Conservation (phyloP, 2,113 vertebrate genomes). For the Syngnathus floridae region DNA sequence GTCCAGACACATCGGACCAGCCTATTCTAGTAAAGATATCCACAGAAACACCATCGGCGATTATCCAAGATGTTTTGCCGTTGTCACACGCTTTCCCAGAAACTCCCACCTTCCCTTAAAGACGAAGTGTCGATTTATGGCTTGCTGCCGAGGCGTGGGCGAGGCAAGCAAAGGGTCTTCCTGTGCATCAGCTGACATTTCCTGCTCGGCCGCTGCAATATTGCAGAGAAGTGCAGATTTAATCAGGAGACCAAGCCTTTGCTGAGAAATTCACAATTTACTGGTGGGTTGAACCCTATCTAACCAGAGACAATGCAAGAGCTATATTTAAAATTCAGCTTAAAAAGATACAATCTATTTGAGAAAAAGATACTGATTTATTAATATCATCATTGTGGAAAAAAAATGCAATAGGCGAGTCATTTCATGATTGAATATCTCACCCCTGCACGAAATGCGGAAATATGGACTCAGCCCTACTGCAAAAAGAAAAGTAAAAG, state of each 20-base stretch:
- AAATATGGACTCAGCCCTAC: not conserved
- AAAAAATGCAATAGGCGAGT: not conserved
- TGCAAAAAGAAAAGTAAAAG: not conserved
- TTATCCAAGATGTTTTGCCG: constrained; percentile 36
- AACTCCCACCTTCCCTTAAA: constrained; percentile 23
- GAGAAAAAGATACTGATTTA: not conserved
- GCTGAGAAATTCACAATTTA: constrained; percentile 23
- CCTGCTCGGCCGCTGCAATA: constrained; percentile 30
- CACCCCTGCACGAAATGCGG: no score
- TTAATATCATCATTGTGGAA: not conserved
- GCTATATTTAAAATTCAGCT: not conserved
- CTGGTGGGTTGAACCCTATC: not conserved
- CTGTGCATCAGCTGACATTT: constrained; percentile 46
- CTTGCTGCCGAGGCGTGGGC: constrained; percentile 42
- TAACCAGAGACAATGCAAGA: not conserved
- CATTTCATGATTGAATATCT: not conserved
- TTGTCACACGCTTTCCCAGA: constrained; percentile 60
- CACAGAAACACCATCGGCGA: constrained; percentile 28
- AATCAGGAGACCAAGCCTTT: constrained; percentile 39
- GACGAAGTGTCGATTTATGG: constrained; percentile 47
- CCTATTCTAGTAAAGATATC: constrained; percentile 44
- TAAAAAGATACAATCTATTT: not conserved
- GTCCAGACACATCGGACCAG: constrained; percentile 6
- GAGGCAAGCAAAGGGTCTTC: constrained; percentile 29
- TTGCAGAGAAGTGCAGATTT: constrained; percentile 44